These are phyloP conservation scores for Otocyon megalotis DNA, from an alignment of 2,113 vertebrate species.

Conservation along the genomic window DNA sequence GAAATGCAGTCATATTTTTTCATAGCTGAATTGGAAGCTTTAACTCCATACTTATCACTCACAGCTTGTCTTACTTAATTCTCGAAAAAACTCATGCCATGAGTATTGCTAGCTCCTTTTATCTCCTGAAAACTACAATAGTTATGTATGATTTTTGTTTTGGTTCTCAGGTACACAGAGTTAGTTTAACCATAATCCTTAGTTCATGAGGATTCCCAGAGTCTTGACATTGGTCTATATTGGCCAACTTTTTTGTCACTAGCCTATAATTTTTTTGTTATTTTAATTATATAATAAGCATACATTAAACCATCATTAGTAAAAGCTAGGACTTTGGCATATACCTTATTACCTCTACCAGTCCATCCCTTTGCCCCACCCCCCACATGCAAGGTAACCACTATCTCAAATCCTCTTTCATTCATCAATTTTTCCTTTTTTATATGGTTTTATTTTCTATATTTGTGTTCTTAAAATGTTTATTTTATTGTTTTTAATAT, in stretches of 20 bases:
- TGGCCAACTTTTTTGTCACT: neutral
- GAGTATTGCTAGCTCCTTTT: neutral
- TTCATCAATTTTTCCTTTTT: neutral
- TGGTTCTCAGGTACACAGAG: neutral
- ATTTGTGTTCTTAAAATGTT: neutral
- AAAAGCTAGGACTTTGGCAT: neutral
- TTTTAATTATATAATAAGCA: neutral
- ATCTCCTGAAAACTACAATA: neutral
- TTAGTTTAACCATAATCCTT: neutral
- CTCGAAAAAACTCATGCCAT: neutral
- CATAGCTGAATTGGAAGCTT: neutral
- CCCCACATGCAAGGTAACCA: neutral
- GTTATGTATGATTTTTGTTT: neutral
- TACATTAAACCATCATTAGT: neutral
- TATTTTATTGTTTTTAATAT: constrained; percentile 12
- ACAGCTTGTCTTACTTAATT: neutral
- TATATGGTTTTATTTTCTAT: neutral
- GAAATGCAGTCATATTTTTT: neutral
- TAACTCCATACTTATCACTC: neutral
- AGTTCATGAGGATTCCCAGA: neutral
- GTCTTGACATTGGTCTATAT: neutral
- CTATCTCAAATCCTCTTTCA: neutral
- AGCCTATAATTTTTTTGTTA: neutral
- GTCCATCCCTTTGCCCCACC: neutral
- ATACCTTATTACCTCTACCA: neutral